Evolutionary conservation across 1,140 invertebrate genomes (phyloP), one percentile per base, ranked within the genome.

Genomic region (Notospermus geniculatus): DNA sequence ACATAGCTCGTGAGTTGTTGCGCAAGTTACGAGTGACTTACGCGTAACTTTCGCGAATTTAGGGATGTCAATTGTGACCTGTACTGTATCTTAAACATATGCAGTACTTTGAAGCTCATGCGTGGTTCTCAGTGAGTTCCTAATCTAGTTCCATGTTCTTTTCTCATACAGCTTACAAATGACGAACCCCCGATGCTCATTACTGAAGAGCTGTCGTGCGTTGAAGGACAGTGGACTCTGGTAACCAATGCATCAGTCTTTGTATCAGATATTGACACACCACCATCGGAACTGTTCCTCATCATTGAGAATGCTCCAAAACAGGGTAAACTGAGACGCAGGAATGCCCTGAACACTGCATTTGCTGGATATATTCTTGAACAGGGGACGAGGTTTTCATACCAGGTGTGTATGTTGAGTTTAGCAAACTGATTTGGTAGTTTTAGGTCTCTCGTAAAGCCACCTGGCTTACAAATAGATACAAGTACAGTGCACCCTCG

Each of bases 181-280:
- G 76, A 79, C 65, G 77, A 79, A 62, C 45, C 60, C 23, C 76
- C 76, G 15, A 54, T 67, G 19, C 58, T 77, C 25, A 61, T 73
- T 11, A 73, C 70, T 17, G 76, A 78, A 55, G 70, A 72, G 59
- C 53, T 79, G 22, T 71, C 71, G 66, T 69, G 71, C 22, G 54
- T 67, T 45, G 71, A 77, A 54, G 69, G 72, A 11, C 60, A 71
- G 17, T 55, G 60, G 50, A 68, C 71, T 27, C 54, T 64, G 2
- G 52, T 79, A 30, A 76, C 71, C 25, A 79, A 77, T 63, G 63
- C 71, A 13, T 73, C 74, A 0, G 46, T 79, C 36, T 76, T 72
- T 53, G 70, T 79, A 2, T 56, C 69, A 17, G 77, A 78, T 55
- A 43, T 78, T 46, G 76, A 79, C 57, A 70, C 72, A 1, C n/a